Evolutionary conservation across 2,797 vertebrate species (phyloP).

Genomic region (Sebastes nivosus): DNA sequence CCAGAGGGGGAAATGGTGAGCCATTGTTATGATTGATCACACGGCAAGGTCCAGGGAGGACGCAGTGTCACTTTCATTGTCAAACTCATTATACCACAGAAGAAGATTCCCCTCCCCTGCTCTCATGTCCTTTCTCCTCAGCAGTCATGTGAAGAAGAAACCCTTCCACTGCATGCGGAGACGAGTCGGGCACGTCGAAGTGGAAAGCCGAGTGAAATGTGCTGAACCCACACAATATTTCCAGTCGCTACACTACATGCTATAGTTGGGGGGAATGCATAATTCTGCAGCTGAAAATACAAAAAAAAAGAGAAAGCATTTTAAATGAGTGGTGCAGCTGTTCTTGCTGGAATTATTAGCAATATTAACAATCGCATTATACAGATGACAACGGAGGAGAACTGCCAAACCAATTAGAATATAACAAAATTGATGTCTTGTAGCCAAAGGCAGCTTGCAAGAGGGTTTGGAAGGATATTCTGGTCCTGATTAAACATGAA

Average conservation of each 20-base stretch:
- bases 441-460: slow-evolving; percentile 58
- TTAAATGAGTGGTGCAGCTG: slow-evolving; percentile 26
- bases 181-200: slow-evolving; percentile 38
- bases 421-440: slow-evolving; percentile 54
- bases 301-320: background rate
- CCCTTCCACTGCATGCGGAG: slow-evolving; percentile 35
- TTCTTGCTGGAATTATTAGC: slow-evolving; percentile 30
- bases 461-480: slow-evolving; percentile 72
- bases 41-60: slow-evolving; percentile 76
- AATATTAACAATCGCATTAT: slow-evolving; percentile 50
- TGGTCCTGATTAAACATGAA: slow-evolving; percentile 84
- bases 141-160: slow-evolving; percentile 61
- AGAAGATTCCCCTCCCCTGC: slow-evolving; percentile 58
- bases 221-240: slow-evolving; percentile 68
- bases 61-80: slow-evolving; percentile 81
- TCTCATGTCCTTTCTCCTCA: slow-evolving; percentile 61
- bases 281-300: slow-evolving; percentile 41
- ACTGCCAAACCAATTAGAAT: slow-evolving; percentile 66
- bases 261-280: slow-evolving; percentile 19
- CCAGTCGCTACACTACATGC: slow-evolving; percentile 10
- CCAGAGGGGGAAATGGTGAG: slow-evolving; percentile 78
- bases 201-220: slow-evolving; percentile 52
- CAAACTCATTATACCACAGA: slow-evolving; percentile 79
- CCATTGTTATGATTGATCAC: slow-evolving; percentile 84
- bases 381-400: slow-evolving; percentile 42